These are phyloP conservation scores for Brachylomia viminalis DNA, from an alignment of 2,888 invertebrate species.

Conservation along the genomic window DNA sequence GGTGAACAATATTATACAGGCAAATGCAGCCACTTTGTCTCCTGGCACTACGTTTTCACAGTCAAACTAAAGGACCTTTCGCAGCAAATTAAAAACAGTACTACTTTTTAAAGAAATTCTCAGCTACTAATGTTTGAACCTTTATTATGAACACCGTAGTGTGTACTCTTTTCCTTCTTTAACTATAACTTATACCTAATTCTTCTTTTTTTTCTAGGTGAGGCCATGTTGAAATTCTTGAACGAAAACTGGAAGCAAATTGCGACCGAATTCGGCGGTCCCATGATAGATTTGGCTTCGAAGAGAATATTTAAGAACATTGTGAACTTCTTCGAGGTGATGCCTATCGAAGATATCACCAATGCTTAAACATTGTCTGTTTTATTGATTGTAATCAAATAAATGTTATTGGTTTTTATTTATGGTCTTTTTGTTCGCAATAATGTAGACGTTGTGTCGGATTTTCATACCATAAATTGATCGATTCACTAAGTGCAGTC, in stretches of 20 bases:
- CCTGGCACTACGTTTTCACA: neutral
- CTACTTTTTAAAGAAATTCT: neutral
- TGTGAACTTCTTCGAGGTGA: constrained; percentile 69
- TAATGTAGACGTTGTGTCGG: neutral
- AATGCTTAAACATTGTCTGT: constrained; percentile 44
- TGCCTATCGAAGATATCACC: constrained; percentile 79
- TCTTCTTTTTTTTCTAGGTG: constrained; percentile 74
- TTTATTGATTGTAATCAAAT: constrained; percentile 27
- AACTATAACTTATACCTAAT: constrained; percentile 3
- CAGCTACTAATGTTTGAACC: no score
- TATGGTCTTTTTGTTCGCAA: neutral
- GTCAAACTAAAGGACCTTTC: neutral
- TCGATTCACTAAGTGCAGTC: neutral
- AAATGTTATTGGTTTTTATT: constrained; percentile 15
- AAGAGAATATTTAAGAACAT: constrained; percentile 77
- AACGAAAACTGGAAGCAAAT: constrained; percentile 84
- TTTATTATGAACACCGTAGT: no score
- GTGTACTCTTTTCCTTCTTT: neutral
- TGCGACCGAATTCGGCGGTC: constrained; percentile 80
- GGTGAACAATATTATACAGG: neutral
- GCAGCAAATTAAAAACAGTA: neutral
- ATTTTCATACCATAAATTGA: neutral
- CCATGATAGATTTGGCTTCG: constrained; percentile 76
- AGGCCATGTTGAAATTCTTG: constrained; percentile 77
- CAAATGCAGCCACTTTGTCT: neutral